phyloP scores from a whole-genome alignment of 2,797 vertebrate species.

The Tenualosa thibaudeaui region DNA sequence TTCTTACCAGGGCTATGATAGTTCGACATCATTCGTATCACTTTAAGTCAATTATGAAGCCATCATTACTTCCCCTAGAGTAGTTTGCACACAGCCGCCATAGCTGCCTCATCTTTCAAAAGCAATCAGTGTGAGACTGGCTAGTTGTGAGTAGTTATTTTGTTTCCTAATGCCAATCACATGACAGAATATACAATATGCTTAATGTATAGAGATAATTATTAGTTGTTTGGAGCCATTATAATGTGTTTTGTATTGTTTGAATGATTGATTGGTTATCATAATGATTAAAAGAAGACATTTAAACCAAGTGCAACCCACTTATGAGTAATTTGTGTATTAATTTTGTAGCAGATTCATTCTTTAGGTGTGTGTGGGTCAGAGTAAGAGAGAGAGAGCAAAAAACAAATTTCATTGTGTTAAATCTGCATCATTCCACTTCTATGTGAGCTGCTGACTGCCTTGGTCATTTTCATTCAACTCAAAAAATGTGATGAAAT shows the following conservation, averaged over 20 bases:
- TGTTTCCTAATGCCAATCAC: background rate
- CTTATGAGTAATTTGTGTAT: background rate
- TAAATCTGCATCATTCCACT: no score
- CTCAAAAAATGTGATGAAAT: no score
- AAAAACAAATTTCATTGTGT: no score
- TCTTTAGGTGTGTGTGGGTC: background rate
- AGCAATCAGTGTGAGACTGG: background rate
- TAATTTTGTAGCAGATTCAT: background rate
- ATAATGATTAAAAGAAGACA: background rate
- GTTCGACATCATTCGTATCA: no score
- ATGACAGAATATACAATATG: background rate
- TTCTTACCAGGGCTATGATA: no score
- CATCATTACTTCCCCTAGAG: no score
- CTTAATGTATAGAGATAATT: background rate
- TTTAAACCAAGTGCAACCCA: background rate
- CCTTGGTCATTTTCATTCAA: no score
- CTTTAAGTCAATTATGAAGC: no score
- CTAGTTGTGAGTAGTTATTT: background rate
- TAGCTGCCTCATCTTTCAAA: background rate
- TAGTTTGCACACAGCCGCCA: background rate
- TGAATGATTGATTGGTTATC: background rate
- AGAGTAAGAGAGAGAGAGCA: no score
- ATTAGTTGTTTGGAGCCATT: background rate
- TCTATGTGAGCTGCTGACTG: no score
- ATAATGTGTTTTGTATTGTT: conserved; percentile 1